Percentiles rank a stretch among this genome's conserved stretches.
phyloP scores from a whole-genome alignment of 2,888 invertebrate species.

The Cetonia aurata region DNA sequence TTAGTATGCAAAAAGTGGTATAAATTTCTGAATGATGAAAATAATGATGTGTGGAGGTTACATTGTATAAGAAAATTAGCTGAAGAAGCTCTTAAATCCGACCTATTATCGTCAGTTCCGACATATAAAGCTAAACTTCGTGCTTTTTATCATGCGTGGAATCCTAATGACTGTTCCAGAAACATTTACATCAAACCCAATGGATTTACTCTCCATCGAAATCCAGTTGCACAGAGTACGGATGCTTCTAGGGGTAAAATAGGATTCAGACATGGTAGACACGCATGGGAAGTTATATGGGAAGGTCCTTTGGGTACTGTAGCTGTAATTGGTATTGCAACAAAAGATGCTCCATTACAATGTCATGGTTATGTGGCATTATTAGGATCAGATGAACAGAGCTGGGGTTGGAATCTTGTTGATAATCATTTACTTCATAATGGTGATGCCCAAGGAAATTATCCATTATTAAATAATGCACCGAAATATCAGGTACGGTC shows the following conservation, averaged over 20 bases:
- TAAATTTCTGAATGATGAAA: conserved; percentile 89
- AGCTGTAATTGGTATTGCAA: conserved; percentile 95
- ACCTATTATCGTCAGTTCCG: conserved; percentile 87
- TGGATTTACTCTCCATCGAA: conserved; percentile 97
- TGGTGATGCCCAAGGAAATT: conserved; percentile 94
- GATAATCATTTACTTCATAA: conserved; percentile 97
- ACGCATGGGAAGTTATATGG: conserved; percentile 99
- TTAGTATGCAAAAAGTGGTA: conserved; percentile 96
- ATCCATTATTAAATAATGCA: conserved; percentile 94
- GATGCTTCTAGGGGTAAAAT: conserved; percentile 94
- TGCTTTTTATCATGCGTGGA: conserved; percentile 97
- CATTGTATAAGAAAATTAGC: conserved; percentile 90
- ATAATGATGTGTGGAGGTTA: conserved; percentile 94
- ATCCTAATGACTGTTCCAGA: conserved; percentile 95
- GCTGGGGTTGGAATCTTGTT: conserved; percentile 99
- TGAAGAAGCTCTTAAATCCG: conserved; percentile 90
- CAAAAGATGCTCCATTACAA: conserved; percentile 93
- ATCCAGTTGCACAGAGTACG: conserved; percentile 98
- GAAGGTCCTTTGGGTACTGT: conserved; percentile 98
- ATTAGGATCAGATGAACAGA: conserved; percentile 95
- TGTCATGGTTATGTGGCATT: conserved; percentile 96
- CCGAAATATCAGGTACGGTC: conserved; percentile 92
- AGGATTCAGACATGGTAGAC: conserved; percentile 91
- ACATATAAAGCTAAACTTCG: conserved; percentile 94
- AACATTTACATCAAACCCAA: conserved; percentile 97